Evolutionary conservation across 2,888 invertebrate genomes (phyloP), one percentile per base, ranked within the genome.

Genomic region (Microchrysa polita): DNA sequence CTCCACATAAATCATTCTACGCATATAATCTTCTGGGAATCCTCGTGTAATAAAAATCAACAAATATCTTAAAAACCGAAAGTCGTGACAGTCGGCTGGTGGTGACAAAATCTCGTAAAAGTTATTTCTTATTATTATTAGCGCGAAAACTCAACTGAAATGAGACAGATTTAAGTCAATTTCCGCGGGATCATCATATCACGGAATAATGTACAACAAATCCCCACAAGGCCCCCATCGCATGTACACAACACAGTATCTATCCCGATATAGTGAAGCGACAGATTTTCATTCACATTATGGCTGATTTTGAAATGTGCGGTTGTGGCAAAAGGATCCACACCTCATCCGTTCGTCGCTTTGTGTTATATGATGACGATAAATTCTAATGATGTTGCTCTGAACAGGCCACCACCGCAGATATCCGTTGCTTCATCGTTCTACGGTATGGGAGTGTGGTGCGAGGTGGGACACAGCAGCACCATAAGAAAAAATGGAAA

Each of bases 301-400:
- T 34, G 27, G 4, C 27, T 34, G 27, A 7, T 34, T 34, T 34
- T 34, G 27, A 34, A 34, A 7, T 7, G 27, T 34, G n/a, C n/a
- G 2, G 27, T 5, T 27, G n/a, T 22, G 44, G 20, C 22, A 22
- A 44, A 2, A 40, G 14, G 65, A 65, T 20, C 65, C 65, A 44
- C 65, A 44, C 44, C 65, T 23, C 65, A 65, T 65, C 42, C 40
- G 61, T 16, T n/a, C 18, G 22, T 20, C 20, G n/a, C 55, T 4
- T n/a, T 20, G 16, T 1, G n/a, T 12, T 44, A 12, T 48, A n/a
- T 48, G 23, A n/a, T 48, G 23, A 65, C 65, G 44, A 65, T 65
- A 65, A 65, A 65, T 65, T 65, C 65, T 65, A 65, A 65, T 65
- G 65, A 65, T 48, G 65, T 65, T 65, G 44, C 44, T n/a, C n/a